Conservation (phyloP, 2,888 invertebrate genomes). For the Dyspetes luteomarginatus region DNA sequence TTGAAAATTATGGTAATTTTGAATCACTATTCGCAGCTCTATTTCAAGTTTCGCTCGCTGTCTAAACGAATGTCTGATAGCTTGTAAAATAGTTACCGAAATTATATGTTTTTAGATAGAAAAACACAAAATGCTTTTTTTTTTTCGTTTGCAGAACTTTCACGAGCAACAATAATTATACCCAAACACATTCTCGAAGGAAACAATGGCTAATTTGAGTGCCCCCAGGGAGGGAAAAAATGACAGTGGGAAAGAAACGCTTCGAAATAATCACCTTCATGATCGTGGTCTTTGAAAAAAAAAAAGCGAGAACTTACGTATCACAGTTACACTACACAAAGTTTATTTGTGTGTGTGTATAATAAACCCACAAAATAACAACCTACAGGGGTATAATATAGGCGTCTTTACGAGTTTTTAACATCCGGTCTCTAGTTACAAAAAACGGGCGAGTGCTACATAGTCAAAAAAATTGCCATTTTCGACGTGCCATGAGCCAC, state of each 20-base stretch:
- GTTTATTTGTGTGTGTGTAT: no score
- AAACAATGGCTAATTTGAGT: constrained; percentile 44
- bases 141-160: constrained; percentile 30
- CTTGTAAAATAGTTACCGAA: no score
- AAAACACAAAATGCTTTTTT: background rate
- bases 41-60: no score
- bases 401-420: constrained; percentile 17
- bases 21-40: no score
- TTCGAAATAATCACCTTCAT: background rate
- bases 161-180: constrained; percentile 39
- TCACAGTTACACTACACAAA: background rate
- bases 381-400: background rate
- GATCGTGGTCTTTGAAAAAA: constrained; percentile 28
- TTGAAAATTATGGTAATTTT: no score
- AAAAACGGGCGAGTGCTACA: constrained; percentile 46
- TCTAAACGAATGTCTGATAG: no score
- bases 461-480: constrained; percentile 52
- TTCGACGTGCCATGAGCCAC: constrained; percentile 13
- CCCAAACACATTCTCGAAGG: constrained; percentile 22
- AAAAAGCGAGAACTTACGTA: constrained; percentile 23
- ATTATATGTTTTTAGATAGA: background rate
- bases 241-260: background rate
- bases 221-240: background rate
- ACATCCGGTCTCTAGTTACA: constrained; percentile 54
- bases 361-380: background rate